Conservation (phyloP, 2,888 invertebrate genomes). For the Meiosimyza decipiens region DNA sequence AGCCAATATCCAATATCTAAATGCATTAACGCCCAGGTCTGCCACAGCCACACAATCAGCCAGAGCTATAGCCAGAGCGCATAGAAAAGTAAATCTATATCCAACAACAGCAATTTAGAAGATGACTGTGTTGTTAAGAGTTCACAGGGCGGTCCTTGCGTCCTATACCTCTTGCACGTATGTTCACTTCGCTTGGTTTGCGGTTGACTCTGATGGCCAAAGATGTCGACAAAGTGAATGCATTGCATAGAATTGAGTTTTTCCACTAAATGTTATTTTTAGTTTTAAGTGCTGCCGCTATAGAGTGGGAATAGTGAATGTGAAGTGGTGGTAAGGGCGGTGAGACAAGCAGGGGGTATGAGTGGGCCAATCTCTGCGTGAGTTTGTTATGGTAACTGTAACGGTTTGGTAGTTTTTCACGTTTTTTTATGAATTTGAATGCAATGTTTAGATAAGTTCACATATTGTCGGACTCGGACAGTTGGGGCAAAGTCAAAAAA, state of each 20-base stretch:
- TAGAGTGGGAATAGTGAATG: neutral
- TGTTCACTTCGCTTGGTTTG: too few species aligned
- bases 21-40: constrained; percentile 23
- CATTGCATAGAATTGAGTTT: constrained; percentile 7
- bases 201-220: too few species aligned
- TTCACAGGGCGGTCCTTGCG: too few species aligned
- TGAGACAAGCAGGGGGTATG: neutral
- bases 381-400: constrained; percentile 2
- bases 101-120: neutral
- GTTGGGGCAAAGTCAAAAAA: neutral
- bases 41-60: neutral
- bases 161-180: too few species aligned
- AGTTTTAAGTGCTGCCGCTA: constrained; percentile 9
- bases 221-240: neutral
- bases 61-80: too few species aligned
- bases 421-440: neutral
- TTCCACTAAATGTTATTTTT: constrained; percentile 10
- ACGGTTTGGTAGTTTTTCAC: neutral
- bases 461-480: neutral
- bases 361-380: neutral
- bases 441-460: neutral
- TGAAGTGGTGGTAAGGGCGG: neutral
- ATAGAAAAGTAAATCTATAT: too few species aligned
- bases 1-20: constrained; percentile 13
- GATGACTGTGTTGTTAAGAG: neutral